Evolutionary conservation across 2,113 vertebrate species (phyloP).

Genomic region (Apistogramma diplotaenia): DNA sequence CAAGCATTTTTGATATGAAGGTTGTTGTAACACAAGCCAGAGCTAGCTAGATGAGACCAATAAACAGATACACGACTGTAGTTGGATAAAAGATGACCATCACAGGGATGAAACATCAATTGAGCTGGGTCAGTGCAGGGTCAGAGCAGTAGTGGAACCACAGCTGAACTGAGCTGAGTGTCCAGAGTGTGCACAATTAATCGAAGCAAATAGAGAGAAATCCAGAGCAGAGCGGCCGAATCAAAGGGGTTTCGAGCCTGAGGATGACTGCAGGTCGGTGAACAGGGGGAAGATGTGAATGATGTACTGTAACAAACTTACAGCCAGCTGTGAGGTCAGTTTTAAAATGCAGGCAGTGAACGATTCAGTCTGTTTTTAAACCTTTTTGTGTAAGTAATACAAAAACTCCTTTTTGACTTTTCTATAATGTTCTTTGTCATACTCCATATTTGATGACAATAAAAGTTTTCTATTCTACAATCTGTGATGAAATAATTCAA

Average conservation of each 20-base stretch:
- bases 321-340: neutral
- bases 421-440: too few relatives aligned
- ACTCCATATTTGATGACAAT: too few relatives aligned
- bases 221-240: neutral
- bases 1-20: neutral
- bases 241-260: neutral
- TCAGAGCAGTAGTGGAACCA: neutral
- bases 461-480: too few relatives aligned
- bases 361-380: neutral
- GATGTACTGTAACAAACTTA: neutral
- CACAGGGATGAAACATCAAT: neutral
- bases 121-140: neutral
- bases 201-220: neutral
- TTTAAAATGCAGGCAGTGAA: neutral
- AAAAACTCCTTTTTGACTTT: neutral
- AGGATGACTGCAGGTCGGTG: too few relatives aligned
- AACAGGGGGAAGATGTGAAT: too few relatives aligned
- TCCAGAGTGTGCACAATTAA: neutral
- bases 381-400: neutral
- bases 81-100: neutral
- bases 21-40: neutral
- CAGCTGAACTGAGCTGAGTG: too few relatives aligned
- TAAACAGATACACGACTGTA: too few relatives aligned
- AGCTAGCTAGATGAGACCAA: neutral
- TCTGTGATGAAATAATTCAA: too few relatives aligned